phyloP scores from a whole-genome alignment of 37 sponge, comb jelly and placozoan species.

The Eunapius fragilis region DNA sequence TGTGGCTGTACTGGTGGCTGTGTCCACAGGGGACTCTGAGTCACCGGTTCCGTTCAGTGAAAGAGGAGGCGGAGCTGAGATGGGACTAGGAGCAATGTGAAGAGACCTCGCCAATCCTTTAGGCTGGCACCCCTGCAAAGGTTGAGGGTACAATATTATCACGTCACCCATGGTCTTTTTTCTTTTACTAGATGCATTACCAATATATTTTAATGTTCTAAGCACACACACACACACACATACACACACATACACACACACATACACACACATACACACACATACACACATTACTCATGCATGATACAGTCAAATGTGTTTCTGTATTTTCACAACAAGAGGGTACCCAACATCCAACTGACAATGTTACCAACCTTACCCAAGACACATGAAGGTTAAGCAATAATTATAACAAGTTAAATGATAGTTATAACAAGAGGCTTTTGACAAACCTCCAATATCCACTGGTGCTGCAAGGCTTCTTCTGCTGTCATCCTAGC shows the following conservation, averaged over 20 bases:
- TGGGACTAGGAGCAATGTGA: neutral
- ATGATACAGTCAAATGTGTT: too few species aligned
- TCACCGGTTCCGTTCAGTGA: neutral
- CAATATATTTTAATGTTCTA: neutral
- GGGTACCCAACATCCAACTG: too few species aligned
- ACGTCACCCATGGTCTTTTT: too few species aligned
- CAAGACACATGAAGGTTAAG: too few species aligned
- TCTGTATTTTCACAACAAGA: too few species aligned
- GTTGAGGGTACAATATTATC: too few species aligned
- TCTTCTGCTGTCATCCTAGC: slow-evolving; percentile 77
- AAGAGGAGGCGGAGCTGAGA: neutral
- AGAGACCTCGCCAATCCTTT: neutral
- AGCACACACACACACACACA: slow-evolving; percentile 8
- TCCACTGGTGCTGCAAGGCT: slow-evolving; percentile 88
- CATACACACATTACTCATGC: neutral
- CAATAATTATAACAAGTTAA: neutral
- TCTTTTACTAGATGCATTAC: too few species aligned
- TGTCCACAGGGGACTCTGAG: neutral
- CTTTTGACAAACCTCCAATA: slow-evolving; percentile 57
- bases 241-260: slow-evolving; percentile 16
- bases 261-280: neutral
- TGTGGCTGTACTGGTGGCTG: neutral
- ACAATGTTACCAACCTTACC: too few species aligned
- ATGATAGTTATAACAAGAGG: neutral
- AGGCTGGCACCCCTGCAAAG: neutral